Conservation (phyloP, 2,113 vertebrate species). For the Thryonomys swinderianus region DNA sequence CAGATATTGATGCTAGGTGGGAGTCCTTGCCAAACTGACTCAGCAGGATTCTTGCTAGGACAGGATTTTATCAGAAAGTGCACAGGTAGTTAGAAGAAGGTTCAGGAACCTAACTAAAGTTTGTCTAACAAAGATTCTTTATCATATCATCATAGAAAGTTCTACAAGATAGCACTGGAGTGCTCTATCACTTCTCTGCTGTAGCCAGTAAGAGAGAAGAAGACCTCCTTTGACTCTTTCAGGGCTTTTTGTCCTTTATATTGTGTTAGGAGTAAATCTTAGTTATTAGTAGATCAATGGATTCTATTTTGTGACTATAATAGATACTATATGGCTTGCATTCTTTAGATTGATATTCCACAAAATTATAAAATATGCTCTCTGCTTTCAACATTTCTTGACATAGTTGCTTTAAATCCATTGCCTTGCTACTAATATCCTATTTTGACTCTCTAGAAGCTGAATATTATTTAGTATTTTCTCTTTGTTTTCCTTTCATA, state of each 20-base stretch:
- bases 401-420: neutral
- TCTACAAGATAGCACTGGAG: neutral
- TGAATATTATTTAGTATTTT: slow-evolving; percentile 32
- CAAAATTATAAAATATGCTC: slow-evolving; percentile 2
- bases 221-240: neutral
- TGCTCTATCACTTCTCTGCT: neutral
- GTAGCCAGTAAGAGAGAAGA: neutral
- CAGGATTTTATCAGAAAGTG: neutral
- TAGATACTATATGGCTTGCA: neutral
- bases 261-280: neutral
- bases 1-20: too few relatives aligned
- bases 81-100: neutral
- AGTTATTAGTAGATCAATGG: slow-evolving; percentile 31
- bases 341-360: neutral
- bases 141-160: neutral
- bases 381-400: slow-evolving; percentile 17
- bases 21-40: neutral
- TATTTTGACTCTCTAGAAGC: slow-evolving; percentile 13
- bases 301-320: slow-evolving; percentile 20
- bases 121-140: neutral
- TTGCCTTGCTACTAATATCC: slow-evolving; percentile 25
- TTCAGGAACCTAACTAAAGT: neutral
- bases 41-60: neutral
- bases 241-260: neutral
- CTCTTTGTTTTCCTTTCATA: neutral